phyloP scores from a whole-genome alignment of 2,888 invertebrate species.

The Rambutsinella grinnellia region DNA sequence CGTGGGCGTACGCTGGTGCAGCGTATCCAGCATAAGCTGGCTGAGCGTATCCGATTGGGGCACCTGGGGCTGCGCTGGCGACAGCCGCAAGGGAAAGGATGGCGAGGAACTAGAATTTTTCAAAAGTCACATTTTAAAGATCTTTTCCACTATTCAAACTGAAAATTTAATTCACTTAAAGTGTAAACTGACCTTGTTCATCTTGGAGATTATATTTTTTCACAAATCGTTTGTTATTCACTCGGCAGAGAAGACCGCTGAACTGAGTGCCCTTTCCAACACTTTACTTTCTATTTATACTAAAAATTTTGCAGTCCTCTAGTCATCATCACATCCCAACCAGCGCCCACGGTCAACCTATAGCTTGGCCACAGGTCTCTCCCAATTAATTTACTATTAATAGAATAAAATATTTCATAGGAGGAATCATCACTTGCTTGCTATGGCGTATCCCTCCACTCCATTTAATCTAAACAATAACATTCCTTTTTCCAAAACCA shows the following conservation, averaged over 20 bases:
- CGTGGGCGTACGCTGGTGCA: too few relatives aligned
- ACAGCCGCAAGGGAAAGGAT: constrained; percentile 9
- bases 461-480: too few relatives aligned
- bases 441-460: too few relatives aligned
- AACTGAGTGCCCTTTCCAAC: constrained; percentile 17
- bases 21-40: constrained; percentile 12
- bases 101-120: constrained; percentile 15
- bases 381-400: too few relatives aligned
- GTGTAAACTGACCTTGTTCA: constrained; percentile 32
- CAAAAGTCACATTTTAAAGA: neutral
- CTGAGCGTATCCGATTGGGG: constrained; percentile 29
- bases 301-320: neutral
- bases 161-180: too few relatives aligned
- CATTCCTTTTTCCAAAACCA: too few relatives aligned
- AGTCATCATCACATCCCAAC: too few relatives aligned
- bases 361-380: too few relatives aligned
- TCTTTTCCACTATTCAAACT: neutral
- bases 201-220: constrained; percentile 10
- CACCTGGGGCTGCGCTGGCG: constrained; percentile 34
- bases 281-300: constrained; percentile 35
- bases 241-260: constrained; percentile 20
- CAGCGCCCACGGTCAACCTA: too few relatives aligned
- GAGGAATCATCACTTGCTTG: too few relatives aligned
- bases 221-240: constrained; percentile 7
- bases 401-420: too few relatives aligned